These are phyloP conservation scores for Calidris pygmaea DNA, from an alignment of 2,113 vertebrate genomes.

Conservation along the genomic window DNA sequence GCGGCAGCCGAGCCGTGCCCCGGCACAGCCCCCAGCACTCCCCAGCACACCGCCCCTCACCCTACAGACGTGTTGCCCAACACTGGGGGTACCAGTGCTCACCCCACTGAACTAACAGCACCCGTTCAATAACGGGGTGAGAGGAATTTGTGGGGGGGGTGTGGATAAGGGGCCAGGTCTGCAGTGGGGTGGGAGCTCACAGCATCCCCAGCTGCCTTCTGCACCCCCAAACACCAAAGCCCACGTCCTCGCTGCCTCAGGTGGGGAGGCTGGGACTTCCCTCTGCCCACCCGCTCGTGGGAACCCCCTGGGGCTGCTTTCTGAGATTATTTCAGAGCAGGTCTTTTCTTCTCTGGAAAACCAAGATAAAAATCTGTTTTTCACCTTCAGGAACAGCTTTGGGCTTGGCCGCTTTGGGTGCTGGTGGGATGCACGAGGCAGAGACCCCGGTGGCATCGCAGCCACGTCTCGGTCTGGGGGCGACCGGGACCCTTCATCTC, in stretches of 20 bases:
- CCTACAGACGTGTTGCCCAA: neutral
- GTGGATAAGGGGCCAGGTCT: neutral
- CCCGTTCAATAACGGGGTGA: fast-evolving
- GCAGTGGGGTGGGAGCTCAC: fast-evolving
- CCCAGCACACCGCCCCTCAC: too few species aligned
- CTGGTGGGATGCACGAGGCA: fast-evolving
- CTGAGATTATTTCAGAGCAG: neutral
- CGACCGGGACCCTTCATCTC: fast-evolving
- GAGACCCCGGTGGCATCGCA: fast-evolving
- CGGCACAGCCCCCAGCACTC: neutral
- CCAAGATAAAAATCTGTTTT: neutral
- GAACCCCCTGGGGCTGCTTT: neutral
- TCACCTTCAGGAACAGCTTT: neutral
- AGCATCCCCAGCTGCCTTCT: neutral
- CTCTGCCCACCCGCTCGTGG: fast-evolving
- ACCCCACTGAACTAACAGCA: neutral
- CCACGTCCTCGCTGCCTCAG: neutral
- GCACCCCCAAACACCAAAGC: neutral
- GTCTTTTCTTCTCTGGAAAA: neutral
- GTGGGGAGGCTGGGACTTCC: neutral
- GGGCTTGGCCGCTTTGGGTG: neutral
- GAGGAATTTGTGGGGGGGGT: neutral
- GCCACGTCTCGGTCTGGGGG: fast-evolving
- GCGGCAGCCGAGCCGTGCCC: fast-evolving
- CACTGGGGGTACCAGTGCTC: too few species aligned